Evolutionary conservation across 2,797 vertebrate genomes (phyloP), one percentile per base, ranked within the genome.

Genomic region (Cephalopachus bancanus): DNA sequence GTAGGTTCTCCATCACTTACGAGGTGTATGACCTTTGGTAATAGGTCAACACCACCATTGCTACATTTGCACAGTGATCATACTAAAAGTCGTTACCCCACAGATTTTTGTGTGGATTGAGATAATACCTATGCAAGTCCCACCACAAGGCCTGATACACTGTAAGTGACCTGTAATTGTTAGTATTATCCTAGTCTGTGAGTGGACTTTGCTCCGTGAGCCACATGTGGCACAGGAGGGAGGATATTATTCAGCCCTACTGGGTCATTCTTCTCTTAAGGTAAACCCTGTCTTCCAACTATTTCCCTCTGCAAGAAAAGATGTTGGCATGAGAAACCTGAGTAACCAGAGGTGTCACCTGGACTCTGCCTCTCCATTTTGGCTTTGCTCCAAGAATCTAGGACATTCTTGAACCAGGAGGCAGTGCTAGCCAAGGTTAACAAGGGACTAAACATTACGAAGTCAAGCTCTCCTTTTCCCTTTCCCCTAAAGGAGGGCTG

Each of bases 21-120:
- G 12, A 57, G 33, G 72, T 85, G 15, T 33, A 5, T 20, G 53
- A 59, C 71, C 19, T 69, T 60, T 71, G 24, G 59, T 55, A 62
- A 84, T 90, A 94, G 19, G 83, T 94, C 89, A 95, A 85, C 53
- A 67, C 44, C 94, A 89, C 64, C 62, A 51, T 89, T 64, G 86
- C 76, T 15, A 76, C 67, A 53, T 80, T 7, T 95, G 55, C 4
- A 12, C 65, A 26, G 2, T 17, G 69, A 71, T 51, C 44, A 71
- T 44, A 44, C 26, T 37, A 49, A 85, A 89, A 80, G 24, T 57
- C 19, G 0, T 33, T 49, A 33, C 24, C 30, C n/a, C 3, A 8
- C 22, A 30, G 69, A 91, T 71, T 91, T 91, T 67, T 67, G 59
- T 74, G 51, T 80, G 83, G 28, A 57, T 64, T 83, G 19, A 87